These are phyloP conservation scores for Enteromius unitaeniatus DNA, from an alignment of 2,797 vertebrate species.

Conservation along the genomic window DNA sequence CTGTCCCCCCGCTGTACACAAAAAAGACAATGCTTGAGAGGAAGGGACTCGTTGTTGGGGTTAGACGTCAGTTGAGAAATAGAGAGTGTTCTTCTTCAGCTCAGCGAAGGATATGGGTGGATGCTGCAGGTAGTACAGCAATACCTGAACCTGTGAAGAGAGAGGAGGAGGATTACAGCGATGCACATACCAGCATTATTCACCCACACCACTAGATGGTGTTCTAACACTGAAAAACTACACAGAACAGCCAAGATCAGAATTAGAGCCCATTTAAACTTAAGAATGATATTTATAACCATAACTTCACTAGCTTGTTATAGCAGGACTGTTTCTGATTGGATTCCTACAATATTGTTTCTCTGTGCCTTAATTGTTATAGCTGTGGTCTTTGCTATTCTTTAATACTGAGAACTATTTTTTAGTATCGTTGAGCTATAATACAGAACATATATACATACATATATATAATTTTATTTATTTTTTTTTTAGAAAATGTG, in stretches of 20 bases:
- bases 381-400: background rate
- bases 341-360: background rate
- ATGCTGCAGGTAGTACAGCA: slow-evolving; percentile 98
- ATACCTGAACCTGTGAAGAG: slow-evolving; percentile 91
- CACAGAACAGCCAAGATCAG: too few relatives aligned
- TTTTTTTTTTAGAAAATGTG: too few relatives aligned
- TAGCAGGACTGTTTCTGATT: too few relatives aligned
- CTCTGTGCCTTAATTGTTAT: background rate
- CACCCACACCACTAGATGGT: background rate
- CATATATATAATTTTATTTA: too few relatives aligned
- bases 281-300: too few relatives aligned
- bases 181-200: background rate
- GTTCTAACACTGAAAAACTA: background rate
- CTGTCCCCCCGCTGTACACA: slow-evolving; percentile 64
- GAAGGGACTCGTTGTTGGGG: slow-evolving; percentile 60
- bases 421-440: background rate
- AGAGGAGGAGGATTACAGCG: background rate
- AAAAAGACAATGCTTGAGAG: slow-evolving; percentile 58
- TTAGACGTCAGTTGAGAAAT: slow-evolving; percentile 98
- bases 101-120: slow-evolving; percentile 93
- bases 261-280: too few relatives aligned
- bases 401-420: background rate
- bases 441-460: too few relatives aligned
- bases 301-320: too few relatives aligned
- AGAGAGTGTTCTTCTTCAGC: slow-evolving; percentile 96